Evolutionary conservation across 2,113 vertebrate genomes (phyloP), one percentile per base, ranked within the genome.

Genomic region (Anser cygnoides): DNA sequence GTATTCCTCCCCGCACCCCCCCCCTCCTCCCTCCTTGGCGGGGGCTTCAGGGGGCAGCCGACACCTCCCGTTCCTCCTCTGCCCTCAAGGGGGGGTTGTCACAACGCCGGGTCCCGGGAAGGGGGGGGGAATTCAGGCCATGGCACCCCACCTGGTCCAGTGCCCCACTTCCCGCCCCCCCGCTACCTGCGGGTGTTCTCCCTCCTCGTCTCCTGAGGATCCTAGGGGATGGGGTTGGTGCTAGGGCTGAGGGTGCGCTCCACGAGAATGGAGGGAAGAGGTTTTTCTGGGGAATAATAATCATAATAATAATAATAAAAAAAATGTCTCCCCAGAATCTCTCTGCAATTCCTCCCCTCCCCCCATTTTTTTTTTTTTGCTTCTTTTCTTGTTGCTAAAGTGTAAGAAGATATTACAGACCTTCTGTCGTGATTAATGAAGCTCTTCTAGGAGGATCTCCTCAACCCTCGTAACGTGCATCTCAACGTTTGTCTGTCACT

Each of bases 11-110:
- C n/a, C 33, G 41, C 33, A 58, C 66, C 52, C 76, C 26, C 26
- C 44, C n/a, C 33, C 50, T 37, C 74, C 22, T 33, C 91, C 66
- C 89, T 84, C 94, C 84, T 95, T 89, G 35, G 35, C 39, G 85
- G 94, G 93, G 92, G 92, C 93, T 95, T 70, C 37, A 93, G 91
- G 96, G 96, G 95, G 81, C 81, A 95, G 82, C 65, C 73, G n/a
- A 11, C 93, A 88, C 86, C 90, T 94, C 95, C 50, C 91, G 55
- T 95, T 97, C 95, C 89, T 84, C 11, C 89, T 82, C 14, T 90
- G 94, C 94, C 96, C 94, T 96, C 90, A 96, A 96, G 96, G 93
- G 93, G 96, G 96, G 65, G 96, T 88, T 90, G 80, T 96, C 82
- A 94, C 93, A 95, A 95, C 91, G 63, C 86, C 71, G 41, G 93